Base-by-base conservation (phyloP, 1,140 invertebrate genomes). In the Ganaspis sp. region DNA sequence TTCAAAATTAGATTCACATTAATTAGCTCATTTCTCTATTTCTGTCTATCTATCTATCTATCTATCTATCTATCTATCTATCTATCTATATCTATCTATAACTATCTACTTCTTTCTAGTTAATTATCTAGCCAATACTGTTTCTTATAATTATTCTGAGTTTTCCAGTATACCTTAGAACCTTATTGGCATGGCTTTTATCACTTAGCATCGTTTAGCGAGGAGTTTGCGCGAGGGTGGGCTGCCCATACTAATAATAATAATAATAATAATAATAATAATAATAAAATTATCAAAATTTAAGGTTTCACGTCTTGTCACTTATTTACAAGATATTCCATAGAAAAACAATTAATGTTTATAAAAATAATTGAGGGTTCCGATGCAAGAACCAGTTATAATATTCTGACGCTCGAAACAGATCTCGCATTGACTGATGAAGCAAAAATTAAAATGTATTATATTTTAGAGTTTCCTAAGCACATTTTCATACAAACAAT, bases 181-280 rank as follows among this genome's bases (percentile, higher is more conserved):
- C 58, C 26, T 64, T 64, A 64, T 26, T 64, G 58, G 88, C 87
- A 88, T 88, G 87, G 86, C 87, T 88, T 88, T 85, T 83, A 81
- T 83, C 84, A 88, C 81, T 85, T 83, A 87, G 84, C 82, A 86
- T 77, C 78, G 75, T 85, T 85, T 85, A 88, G 86, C 81, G 78
- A 87, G 84, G 84, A 87, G 86, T 87, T 88, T 85, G 89, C 86
- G 90, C 86, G 86, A 89, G 90, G 90, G 89, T 90, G 90, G 90
- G 90, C 89, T 91, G 89, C 87, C 88, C 88, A 84, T 83, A 70
- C 73, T 78, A 77, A 69, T 77, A 69, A 71, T 69, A 75, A 70
- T 12, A 74, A 72, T n/a, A n/a, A n/a, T n/a, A n/a, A n/a, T n/a
- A n/a, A n/a, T n/a, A n/a, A n/a, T n/a, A n/a, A n/a, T n/a, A n/a